Base-by-base conservation (phyloP, 2,113 vertebrate species). In the Cromileptes altivelis region DNA sequence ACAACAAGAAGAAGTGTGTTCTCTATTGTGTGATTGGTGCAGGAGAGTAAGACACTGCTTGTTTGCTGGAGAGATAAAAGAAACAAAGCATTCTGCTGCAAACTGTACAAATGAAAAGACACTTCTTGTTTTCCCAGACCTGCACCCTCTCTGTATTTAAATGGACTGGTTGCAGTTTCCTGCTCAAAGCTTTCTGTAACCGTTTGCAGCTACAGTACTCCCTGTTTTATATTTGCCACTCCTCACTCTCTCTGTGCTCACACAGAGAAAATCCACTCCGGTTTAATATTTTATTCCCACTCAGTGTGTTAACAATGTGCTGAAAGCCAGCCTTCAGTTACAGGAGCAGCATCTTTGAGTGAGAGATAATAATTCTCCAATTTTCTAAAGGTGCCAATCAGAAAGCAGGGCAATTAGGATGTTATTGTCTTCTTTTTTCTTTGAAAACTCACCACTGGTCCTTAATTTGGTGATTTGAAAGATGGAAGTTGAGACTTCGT, bases 231-330 rank as follows among this genome's bases (percentile, higher is more conserved):
- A 8, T 27, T 15, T 19, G 13, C 21, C n/a, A 4, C 14, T 68
- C 14, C 8, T 69, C 67, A 17, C 47, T 53, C 57, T 12, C 18
- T 40, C 50, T 37, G 49, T 2, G 1, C 2, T 82, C 60, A 65
- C 40, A 50, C 19, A 21, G 14, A 50, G 21, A 9, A 49, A 49
- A 25, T 33, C 37, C 49, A 63, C 56, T 33, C 4, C 0, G 5
- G 14, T 63, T 82, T 40, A 77, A 71, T 61, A 58, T 30, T 77
- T 71, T 17, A 58, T 77, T 42, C 21, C 62, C n/a, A 21, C 12
- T 61, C 21, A 10, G 53, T 6, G 3, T 52, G 58, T 55, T 45
- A 50, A 77, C 50, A 57, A n/a, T 56, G 40, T 56, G 50, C 42
- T 30, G 11, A 68, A 11, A 81, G 45, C 3, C 17, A 4, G 4